phyloP scores from a whole-genome alignment of 2,888 invertebrate species.

The Parnassius apollo region DNA sequence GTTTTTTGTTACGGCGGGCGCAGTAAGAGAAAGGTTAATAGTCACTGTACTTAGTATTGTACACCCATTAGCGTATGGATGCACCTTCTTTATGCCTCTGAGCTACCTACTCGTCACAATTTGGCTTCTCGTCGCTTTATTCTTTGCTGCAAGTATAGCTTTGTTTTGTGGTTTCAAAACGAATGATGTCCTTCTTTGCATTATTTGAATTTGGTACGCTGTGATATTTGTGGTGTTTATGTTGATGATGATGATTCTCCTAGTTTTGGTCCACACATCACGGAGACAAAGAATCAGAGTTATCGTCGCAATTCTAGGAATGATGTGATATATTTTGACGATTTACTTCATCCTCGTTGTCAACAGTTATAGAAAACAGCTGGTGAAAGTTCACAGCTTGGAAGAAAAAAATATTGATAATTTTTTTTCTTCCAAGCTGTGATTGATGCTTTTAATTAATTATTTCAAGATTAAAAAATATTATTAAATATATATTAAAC shows the following conservation, averaged over 20 bases:
- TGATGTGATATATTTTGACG: slow-evolving; percentile 61
- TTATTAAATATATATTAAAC: too few species aligned
- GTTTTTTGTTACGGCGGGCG: too few species aligned
- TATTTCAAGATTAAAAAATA: neutral
- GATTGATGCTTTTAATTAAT: slow-evolving; percentile 3
- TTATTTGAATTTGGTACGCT: slow-evolving; percentile 61
- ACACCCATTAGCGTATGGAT: slow-evolving; percentile 62
- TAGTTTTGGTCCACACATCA: slow-evolving; percentile 50
- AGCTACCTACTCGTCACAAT: slow-evolving; percentile 60
- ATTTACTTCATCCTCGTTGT: slow-evolving; percentile 64
- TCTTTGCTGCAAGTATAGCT: slow-evolving; percentile 51
- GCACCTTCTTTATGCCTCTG: slow-evolving; percentile 54
- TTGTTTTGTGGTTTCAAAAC: slow-evolving; percentile 50
- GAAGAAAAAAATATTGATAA: slow-evolving; percentile 25
- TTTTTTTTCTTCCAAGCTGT: too few species aligned
- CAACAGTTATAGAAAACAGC: slow-evolving; percentile 54
- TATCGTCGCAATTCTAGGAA: slow-evolving; percentile 47
- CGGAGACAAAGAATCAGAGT: slow-evolving; percentile 47
- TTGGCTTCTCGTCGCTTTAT: slow-evolving; percentile 58
- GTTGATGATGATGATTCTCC: slow-evolving; percentile 58
- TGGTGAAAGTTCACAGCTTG: slow-evolving; percentile 21
- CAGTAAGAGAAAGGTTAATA: too few species aligned
- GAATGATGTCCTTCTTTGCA: slow-evolving; percentile 41
- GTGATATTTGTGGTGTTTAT: slow-evolving; percentile 55
- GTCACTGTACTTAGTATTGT: too few species aligned